Conservation (phyloP, 2,888 invertebrate genomes). For the Tineola bisselliella region DNA sequence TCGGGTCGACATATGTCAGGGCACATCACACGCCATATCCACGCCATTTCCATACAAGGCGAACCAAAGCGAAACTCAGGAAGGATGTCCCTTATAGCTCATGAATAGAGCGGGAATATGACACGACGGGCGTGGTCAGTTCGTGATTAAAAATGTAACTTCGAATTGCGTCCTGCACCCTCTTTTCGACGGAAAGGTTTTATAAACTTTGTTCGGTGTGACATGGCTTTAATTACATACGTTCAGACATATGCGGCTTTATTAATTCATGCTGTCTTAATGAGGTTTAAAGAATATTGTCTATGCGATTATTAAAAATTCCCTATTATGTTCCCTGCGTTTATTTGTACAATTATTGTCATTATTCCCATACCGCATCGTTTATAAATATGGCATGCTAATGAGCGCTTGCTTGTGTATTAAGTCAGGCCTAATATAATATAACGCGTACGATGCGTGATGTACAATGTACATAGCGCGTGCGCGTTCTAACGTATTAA, state of each 20-base stretch:
- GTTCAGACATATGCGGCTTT: constrained; percentile 39
- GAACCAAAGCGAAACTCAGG: constrained; percentile 42
- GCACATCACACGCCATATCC: constrained; percentile 47
- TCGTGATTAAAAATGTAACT: constrained; percentile 59
- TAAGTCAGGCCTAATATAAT: too few relatives aligned
- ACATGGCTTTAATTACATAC: constrained; percentile 50
- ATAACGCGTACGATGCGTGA: too few relatives aligned
- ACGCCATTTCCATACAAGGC: constrained; percentile 51
- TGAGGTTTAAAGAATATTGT: not conserved
- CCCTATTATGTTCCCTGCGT: not conserved
- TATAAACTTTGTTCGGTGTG: constrained; percentile 34
- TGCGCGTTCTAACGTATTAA: too few relatives aligned
- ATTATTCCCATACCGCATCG: not conserved
- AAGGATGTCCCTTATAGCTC: constrained; percentile 50
- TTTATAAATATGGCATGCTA: not conserved
- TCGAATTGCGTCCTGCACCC: constrained; percentile 32
- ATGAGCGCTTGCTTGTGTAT: too few relatives aligned
- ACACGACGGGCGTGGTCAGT: constrained; percentile 45
- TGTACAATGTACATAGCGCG: too few relatives aligned
- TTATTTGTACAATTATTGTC: not conserved
- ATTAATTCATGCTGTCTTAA: constrained; percentile 21
- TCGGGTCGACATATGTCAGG: constrained; percentile 55
- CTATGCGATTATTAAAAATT: not conserved
- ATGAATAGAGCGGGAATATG: constrained; percentile 47
- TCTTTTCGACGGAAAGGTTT: constrained; percentile 34